Conservation (phyloP, 1,140 invertebrate species). For the Asobara japonica region DNA sequence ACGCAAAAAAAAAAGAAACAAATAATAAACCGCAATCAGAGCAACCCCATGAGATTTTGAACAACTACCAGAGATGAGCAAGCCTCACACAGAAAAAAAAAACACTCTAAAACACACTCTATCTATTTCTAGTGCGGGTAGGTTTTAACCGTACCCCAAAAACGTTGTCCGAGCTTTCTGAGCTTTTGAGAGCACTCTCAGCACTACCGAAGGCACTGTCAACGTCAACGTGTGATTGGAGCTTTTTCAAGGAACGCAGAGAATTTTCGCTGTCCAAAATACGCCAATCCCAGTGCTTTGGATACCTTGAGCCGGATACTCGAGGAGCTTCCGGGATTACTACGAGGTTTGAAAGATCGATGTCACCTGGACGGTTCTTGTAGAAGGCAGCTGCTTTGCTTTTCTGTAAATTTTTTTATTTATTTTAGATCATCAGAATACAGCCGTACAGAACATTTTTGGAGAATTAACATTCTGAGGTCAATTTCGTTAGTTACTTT, state of each 20-base stretch:
- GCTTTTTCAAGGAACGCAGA: conserved; percentile 45
- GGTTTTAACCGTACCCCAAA: conserved; percentile 32
- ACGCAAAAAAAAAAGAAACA: conserved; percentile 11
- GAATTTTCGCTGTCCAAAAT: conserved; percentile 66
- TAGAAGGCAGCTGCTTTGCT: conserved; percentile 84
- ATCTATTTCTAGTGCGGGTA: background rate
- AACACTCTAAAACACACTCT: background rate
- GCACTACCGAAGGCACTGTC: conserved; percentile 54
- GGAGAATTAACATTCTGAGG: no score
- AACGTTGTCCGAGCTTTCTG: conserved; percentile 26
- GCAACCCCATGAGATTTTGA: background rate
- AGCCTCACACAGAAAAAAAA: background rate
- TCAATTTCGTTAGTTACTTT: no score
- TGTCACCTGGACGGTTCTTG: conserved; percentile 76
- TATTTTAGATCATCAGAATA: no score
- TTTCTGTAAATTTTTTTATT: conserved; percentile 76
- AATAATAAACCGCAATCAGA: background rate
- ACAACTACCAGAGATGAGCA: conserved; percentile 12
- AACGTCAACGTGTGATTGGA: conserved; percentile 36
- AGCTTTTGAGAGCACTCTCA: conserved; percentile 42
- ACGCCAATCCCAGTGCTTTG: conserved; percentile 78
- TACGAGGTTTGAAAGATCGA: conserved; percentile 75
- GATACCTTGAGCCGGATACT: conserved; percentile 74
- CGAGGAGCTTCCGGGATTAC: conserved; percentile 82
- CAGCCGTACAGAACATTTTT: no score